Base-by-base conservation (phyloP, 2,113 vertebrate genomes). In the Osmerus mordax region DNA sequence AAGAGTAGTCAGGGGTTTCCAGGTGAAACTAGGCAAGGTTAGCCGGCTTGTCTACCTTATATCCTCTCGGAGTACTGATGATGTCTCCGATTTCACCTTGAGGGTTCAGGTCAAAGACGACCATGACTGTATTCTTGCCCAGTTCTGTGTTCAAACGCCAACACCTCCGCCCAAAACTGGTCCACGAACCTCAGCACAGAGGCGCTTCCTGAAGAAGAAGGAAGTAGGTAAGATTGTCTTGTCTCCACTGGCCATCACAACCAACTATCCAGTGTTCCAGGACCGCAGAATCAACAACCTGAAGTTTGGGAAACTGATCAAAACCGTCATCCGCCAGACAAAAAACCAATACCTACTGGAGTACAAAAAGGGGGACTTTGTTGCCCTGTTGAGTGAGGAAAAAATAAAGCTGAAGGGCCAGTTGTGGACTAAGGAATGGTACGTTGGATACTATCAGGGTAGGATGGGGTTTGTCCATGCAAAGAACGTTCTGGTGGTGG, bases 401-500 rank as follows among this genome's bases (percentile, higher is more conserved):
- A 97, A 94, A 84, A 91, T 99, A 78, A 92, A 91, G 73, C 88
- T 99, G 19, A 95, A 94, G 77, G 97, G 97, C 0, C 96, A 98
- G 75, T 86, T 99, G 72, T 97, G 97, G 95, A 98, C 94, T 59
- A 99, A 99, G 78, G 97, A 99, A 79, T 99, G 97, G 97, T 97
- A 97, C 75, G 94, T 97, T 4, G 96, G 95, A 70, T 99, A 95
- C 87, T 96, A 96, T 87, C 96, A 96, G 83, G 96, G 97, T 8
- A 94, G 88, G 74, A 82, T 95, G 6, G 97, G 97, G 15, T 91
- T 99, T 0, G 94, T 99, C 67, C 96, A 99, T 47, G 86, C 94
- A 65, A 97, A 96, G 89, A 99, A 99, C 0, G 93, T 99, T 72
- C 88, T 99, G 3, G 91, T 97, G 67, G 92, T 97, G 0, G 96